Evolutionary conservation across 2,113 vertebrate genomes (phyloP), one percentile per base, ranked within the genome.

Genomic region (Tyrannus savana): DNA sequence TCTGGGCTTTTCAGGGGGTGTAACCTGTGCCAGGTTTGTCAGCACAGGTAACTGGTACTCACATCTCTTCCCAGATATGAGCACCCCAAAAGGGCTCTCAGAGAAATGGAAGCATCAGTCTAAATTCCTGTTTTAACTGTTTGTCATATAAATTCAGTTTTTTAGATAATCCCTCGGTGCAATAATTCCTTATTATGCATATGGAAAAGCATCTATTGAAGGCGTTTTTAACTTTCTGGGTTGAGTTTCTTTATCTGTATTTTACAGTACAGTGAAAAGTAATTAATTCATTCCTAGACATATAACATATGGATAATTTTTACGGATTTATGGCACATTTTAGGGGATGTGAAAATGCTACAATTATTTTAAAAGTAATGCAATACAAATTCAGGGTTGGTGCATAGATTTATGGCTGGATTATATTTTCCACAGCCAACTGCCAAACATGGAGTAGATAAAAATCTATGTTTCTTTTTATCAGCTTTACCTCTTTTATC

Each of bases 341-440:
- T 92, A 92, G 28, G 30, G 64, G 44, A 92, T 89, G 73, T 92
- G 84, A 78, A 87, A 95, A 94, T 56, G n/a, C 59, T 82, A 80
- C 49, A 95, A 92, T 92, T 95, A 97, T 93, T 95, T 96, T 84
- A n/a, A 93, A 93, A 90, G 71, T 84, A 91, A 95, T 84, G 91
- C 52, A 81, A 68, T 81, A 87, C 60, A 78, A 92, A 92, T 78
- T 90, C 74, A 76, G 60, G 46, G 17, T 46, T 84, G 24, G 63
- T 90, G 84, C 8, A 2, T 55, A 77, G 93, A 93, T 95, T 97
- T 95, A 92, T 89, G 83, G n/a, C 56, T 18, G 52, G 93, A 95
- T 92, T 95, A 88, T 77, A 87, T 89, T 96, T 97, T 96, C 89
- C 89, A 90, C 47, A 95, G 64, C 35, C 73, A 89, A 81, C 64